Base-by-base conservation (phyloP, 2,113 vertebrate genomes). In the Rhadina sibilatrix region DNA sequence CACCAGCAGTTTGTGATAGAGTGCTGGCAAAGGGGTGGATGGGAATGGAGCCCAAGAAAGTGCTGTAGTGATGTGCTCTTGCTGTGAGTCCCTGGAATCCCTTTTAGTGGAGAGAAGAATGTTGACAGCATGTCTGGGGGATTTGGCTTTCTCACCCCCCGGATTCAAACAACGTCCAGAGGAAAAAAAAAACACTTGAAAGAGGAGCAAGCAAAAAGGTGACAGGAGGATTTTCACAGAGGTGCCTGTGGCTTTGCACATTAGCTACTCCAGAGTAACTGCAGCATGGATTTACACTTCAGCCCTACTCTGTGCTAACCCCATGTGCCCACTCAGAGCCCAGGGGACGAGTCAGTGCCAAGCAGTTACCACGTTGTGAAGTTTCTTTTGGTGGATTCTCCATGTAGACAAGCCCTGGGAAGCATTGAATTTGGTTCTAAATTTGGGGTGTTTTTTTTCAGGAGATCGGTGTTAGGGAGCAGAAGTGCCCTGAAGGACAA, bases 401-500 rank as follows among this genome's bases (percentile, higher is more conserved):
- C 89, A 50, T 30, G 57, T 49, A 93, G 96, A 89, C 86, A 92
- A 95, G 76, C 40, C 63, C 74, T 72, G 4, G 5, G 83, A n/a
- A 59, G 35, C 44, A 8, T 14, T 40, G 9, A 16, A 24, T 85
- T 76, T 72, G 63, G 12, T 8, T 50, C 20, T 78, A 9, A 83
- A 50, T 70, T 77, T n/a, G 75, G 81, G 5, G 14, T 38, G 28
- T 3, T 79, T 76, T 3, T 79, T 76, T 69, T 47, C 31, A 9
- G 66, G 61, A 82, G 30, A 8, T 59, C 3, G 33, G 15, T 11
- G 37, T 23, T 6, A 27, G 31, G 72, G 89, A 92, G 87, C 72
- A 84, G 75, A 52, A 52, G 11, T 72, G 70, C 84, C 90, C 74
- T 30, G 74, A 11, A 74, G 35, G 46, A 60, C 49, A 38, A 1